phyloP scores from a whole-genome alignment of 2,113 vertebrate genomes.

The Sminthopsis crassicaudata region DNA sequence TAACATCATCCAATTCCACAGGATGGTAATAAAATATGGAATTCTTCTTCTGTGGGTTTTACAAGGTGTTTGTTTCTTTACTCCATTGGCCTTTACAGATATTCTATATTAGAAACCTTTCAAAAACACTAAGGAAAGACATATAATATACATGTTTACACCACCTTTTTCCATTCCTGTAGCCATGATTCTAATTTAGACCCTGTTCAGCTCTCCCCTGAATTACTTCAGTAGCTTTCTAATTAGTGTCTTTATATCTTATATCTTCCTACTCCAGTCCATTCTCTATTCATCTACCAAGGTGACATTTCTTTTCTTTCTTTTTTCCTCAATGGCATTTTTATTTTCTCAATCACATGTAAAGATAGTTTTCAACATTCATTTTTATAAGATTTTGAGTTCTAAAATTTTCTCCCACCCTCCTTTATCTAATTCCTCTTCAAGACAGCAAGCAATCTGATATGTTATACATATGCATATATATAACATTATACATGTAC shows the following conservation, averaged over 20 bases:
- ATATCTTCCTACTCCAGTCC: neutral
- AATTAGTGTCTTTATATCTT: neutral
- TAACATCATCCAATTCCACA: constrained; percentile 86
- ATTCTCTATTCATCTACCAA: neutral
- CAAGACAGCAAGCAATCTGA: no score
- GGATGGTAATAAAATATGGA: constrained; percentile 70
- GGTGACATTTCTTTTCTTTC: neutral
- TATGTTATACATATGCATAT: no score
- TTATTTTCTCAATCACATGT: no score
- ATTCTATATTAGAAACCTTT: neutral
- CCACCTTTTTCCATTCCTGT: neutral
- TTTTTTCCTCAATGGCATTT: no score
- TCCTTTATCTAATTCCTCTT: no score
- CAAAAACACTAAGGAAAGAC: neutral
- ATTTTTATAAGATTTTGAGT: no score
- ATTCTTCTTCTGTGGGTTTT: neutral
- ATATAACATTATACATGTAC: no score
- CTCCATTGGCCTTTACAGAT: neutral
- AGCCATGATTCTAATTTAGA: neutral
- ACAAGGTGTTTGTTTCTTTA: neutral
- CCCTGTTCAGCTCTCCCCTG: neutral
- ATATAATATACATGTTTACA: neutral
- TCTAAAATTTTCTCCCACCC: no score
- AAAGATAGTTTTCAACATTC: no score
- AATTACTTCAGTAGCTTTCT: neutral